Base-by-base conservation (phyloP, 2,797 vertebrate species). In the Oophaga sylvatica region DNA sequence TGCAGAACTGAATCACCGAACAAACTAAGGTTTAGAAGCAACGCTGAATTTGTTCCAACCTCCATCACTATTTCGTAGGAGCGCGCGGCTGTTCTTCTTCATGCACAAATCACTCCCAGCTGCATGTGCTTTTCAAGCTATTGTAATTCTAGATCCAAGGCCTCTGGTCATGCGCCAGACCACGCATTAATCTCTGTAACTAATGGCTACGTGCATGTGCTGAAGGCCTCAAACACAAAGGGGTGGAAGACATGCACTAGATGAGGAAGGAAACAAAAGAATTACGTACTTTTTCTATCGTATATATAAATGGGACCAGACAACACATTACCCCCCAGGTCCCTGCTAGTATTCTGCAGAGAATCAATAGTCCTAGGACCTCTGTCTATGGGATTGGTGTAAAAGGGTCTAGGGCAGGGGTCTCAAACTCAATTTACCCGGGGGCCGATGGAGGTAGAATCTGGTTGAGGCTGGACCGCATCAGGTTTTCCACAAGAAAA, bases 121-220 rank as follows among this genome's bases (percentile, higher is more conserved):
- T 68, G 70, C 45, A 16, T 83, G 48, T 5, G 45, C 45, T 76
- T 29, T 73, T 67, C 0, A 0, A 22, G 76, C 88, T 79, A 71
- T 57, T 19, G 15, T 17, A 78, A 84, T 5, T 71, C 81, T 89
- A 84, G 48, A 87, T 60, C 82, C 60, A 77, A 89, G 89, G 78
- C 57, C 84, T 77, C 48, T 0, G 13, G 82, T 80, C 87, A 85
- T 76, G 87, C 73, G 45, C 26, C 87, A 87, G 81, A 78, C 83
- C 90, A 63, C 80, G 67, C 16, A 81, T 65, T 20, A 17, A 83
- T 81, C 88, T 0, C 0, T 70, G 68, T 71, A 20, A 10, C 76
- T 0, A 12, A 90, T 80, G 77, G 77, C 57, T 80, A 60, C 29
- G 57, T 59, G 77, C 71, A 75, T 75, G 45, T 75, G 71, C 71